Evolutionary conservation across 2,113 vertebrate species (phyloP).

Genomic region (Sinocyclocheilus rhinocerous): DNA sequence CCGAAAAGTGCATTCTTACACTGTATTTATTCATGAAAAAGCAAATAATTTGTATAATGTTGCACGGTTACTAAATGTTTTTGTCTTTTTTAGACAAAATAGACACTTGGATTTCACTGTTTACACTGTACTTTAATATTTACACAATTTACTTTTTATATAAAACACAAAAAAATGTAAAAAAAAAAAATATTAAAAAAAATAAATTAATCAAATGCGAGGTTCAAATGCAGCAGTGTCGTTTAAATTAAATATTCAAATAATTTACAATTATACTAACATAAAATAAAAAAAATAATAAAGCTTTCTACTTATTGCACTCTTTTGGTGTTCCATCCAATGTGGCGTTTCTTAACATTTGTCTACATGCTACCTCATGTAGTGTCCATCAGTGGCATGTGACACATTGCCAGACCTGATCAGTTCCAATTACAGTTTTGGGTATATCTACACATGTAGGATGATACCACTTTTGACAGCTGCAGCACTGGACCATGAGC

Average conservation of each 20-base stretch:
- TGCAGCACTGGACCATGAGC: conserved; percentile 14
- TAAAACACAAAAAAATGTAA: too few species aligned
- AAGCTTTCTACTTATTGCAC: conserved; percentile 9
- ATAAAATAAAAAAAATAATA: neutral
- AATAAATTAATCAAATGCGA: neutral
- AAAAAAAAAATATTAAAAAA: too few species aligned
- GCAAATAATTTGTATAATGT: too few species aligned
- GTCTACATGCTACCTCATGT: neutral
- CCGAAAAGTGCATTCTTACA: too few species aligned
- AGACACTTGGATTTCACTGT: too few species aligned
- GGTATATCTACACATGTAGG: conserved; percentile 6
- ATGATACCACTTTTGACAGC: conserved; percentile 6
- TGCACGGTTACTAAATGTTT: too few species aligned
- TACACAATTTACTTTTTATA: too few species aligned
- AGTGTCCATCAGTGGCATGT: conserved; percentile 10
- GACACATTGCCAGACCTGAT: conserved; percentile 14
- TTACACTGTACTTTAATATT: neutral
- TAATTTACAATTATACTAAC: neutral
- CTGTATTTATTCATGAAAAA: too few species aligned
- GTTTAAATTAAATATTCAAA: neutral
- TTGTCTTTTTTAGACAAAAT: neutral
- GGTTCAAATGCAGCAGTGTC: neutral
- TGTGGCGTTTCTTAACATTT: neutral
- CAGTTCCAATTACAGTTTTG: conserved; percentile 13
- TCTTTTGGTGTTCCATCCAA: neutral